Conservation (phyloP, 2,888 invertebrate species). For the Sabatieria punctata region DNA sequence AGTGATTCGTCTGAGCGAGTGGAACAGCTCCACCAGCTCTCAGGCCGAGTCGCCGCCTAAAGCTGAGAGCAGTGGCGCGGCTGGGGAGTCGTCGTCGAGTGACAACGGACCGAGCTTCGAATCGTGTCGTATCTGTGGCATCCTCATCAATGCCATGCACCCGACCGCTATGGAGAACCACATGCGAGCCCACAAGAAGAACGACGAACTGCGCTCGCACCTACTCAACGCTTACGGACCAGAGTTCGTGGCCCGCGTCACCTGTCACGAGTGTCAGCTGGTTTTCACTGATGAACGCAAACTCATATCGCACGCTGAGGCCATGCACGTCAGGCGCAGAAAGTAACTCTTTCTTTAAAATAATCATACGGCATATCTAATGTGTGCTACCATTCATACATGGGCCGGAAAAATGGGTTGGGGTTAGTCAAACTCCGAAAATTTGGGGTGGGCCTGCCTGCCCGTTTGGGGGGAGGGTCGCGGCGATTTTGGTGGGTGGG, state of each 20-base stretch:
- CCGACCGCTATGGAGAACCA: constrained; percentile 21
- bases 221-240: constrained; percentile 15
- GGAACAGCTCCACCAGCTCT: neutral
- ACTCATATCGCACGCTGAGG: constrained; percentile 13
- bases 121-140: constrained; percentile 17
- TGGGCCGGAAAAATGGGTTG: too few species aligned
- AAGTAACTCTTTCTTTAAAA: too few species aligned
- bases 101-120: constrained; percentile 11
- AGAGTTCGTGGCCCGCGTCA: constrained; percentile 15
- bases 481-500: too few species aligned
- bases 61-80: neutral
- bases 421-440: too few species aligned
- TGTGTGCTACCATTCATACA: too few species aligned
- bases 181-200: constrained; percentile 20
- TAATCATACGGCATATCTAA: too few species aligned
- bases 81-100: neutral
- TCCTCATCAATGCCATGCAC: constrained; percentile 18
- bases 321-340: constrained; percentile 15
- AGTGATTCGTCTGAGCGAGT: neutral
- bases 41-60: neutral
- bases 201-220: constrained; percentile 17
- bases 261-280: constrained; percentile 19
- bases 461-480: too few species aligned
- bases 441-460: too few species aligned
- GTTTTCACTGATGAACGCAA: constrained; percentile 19